phyloP scores from a whole-genome alignment of 2,888 invertebrate genomes.

The Mesochorus sp. region DNA sequence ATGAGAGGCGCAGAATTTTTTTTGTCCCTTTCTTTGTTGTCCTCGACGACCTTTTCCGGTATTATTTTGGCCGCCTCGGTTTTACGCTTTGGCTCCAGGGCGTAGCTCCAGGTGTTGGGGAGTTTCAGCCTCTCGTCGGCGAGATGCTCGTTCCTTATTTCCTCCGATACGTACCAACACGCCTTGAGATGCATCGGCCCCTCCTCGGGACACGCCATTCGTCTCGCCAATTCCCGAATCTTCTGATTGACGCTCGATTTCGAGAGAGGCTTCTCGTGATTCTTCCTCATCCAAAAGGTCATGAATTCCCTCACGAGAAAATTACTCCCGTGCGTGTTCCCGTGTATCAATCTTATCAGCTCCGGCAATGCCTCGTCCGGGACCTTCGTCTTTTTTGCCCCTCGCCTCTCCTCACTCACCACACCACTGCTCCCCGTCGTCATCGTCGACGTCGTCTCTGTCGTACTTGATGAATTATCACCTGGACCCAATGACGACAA shows the following conservation, averaged over 20 bases:
- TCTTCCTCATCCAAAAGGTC: slow-evolving; percentile 83
- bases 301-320: slow-evolving; percentile 86
- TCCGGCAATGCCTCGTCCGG: slow-evolving; percentile 85
- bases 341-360: slow-evolving; percentile 87
- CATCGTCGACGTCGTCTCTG: too few species aligned
- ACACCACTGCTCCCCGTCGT: not conserved
- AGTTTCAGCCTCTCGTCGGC: slow-evolving; percentile 82
- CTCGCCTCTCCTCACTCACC: slow-evolving; percentile 47
- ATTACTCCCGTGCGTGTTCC: slow-evolving; percentile 84
- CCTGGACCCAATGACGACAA: slow-evolving; percentile 61
- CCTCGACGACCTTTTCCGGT: slow-evolving; percentile 59
- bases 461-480: too few species aligned
- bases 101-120: slow-evolving; percentile 85
- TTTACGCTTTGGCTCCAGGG: slow-evolving; percentile 69
- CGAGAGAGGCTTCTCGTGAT: slow-evolving; percentile 74
- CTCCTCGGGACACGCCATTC: slow-evolving; percentile 84
- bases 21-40: slow-evolving; percentile 65
- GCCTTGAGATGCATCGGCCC: slow-evolving; percentile 83
- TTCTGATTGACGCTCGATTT: slow-evolving; percentile 83
- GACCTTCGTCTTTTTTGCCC: slow-evolving; percentile 79
- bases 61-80: slow-evolving; percentile 53
- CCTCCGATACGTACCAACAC: slow-evolving; percentile 87
- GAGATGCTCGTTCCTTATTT: slow-evolving; percentile 83
- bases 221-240: slow-evolving; percentile 85
- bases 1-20: slow-evolving; percentile 82